Evolutionary conservation across 2,888 invertebrate species (phyloP), one percentile per base, ranked within the genome.

Genomic region (Amaurobius ferox): DNA sequence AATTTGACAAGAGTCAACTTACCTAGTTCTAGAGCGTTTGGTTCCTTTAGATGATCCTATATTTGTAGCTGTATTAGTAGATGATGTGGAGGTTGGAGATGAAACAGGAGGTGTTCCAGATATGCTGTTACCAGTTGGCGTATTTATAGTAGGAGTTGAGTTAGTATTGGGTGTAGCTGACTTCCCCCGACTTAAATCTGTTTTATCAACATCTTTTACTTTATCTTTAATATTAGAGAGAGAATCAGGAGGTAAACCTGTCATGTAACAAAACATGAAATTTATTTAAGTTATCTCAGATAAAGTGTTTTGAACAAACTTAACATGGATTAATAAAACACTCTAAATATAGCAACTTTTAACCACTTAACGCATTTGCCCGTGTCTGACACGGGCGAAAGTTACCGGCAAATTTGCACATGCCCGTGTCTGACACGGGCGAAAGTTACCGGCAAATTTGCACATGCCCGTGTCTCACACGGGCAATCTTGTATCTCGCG

Each of bases 21-120:
- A 90, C 93, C 95, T 93, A 89, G 89, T 86, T 55, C 95, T 93
- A 89, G 95, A 94, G 89, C 95, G 93, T 91, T 95, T 96, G 90
- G 93, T 92, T 83, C 92, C 93, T 90, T 93, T 93, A 89, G 92
- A 92, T 35, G 80, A 40, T 30, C 64, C 79, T 48, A 74, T 78
- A 40, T 89, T 88, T 23, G 89, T 92, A 77, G 93, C 93, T 89
- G 93, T 93, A 55, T 93, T 93, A 79, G 93, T 93, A 89, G 93
- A 93, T 86, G 93, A 92, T 89, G 93, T 92, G 55, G 88, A 88
- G 55, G 88, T 93, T 88, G 92, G 92, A 44, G 93, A 92, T 76
- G 92, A 89, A 87, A 92, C 92, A 89, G 92, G 92, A 91, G 92
- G 19, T 92, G 92, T 90, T 93, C 92, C 92, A 91, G 88, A 91